Conservation (phyloP, 1,140 invertebrate genomes). For the Drosophila bocki region DNA sequence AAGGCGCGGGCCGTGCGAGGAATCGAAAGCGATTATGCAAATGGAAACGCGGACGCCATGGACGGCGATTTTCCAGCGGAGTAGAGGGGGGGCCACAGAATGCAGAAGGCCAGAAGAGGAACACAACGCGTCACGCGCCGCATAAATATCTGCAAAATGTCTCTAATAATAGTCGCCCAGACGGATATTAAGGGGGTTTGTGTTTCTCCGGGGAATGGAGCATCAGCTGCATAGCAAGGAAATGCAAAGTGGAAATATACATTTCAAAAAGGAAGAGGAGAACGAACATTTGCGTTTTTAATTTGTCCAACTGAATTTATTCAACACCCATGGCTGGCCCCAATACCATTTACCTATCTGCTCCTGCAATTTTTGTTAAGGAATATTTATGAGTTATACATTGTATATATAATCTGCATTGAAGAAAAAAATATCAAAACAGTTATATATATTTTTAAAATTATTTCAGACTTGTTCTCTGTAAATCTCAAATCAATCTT, state of each 20-base stretch:
- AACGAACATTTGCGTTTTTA: slow-evolving; percentile 56
- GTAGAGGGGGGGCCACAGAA: not conserved
- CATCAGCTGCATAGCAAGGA: slow-evolving; percentile 45
- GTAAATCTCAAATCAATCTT: too few relatives aligned
- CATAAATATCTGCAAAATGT: slow-evolving; percentile 78
- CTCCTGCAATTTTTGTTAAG: slow-evolving; percentile 50
- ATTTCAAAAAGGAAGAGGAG: slow-evolving; percentile 1
- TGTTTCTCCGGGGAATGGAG: slow-evolving; percentile 13
- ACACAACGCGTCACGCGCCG: slow-evolving; percentile 57
- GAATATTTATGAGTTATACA: slow-evolving; percentile 53
- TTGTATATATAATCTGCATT: not conserved
- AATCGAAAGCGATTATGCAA: slow-evolving; percentile 83
- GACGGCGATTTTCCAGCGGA: slow-evolving; percentile 1
- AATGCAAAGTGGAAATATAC: slow-evolving; percentile 32
- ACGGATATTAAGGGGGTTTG: slow-evolving; percentile 22
- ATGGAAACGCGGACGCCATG: slow-evolving; percentile 50
- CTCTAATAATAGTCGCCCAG: slow-evolving; percentile 73
- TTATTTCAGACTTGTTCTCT: not conserved
- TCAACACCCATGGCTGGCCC: slow-evolving; percentile 61
- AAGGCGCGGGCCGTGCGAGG: slow-evolving; percentile 71
- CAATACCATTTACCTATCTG: not conserved
- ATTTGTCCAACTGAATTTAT: slow-evolving; percentile 73
- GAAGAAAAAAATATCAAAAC: not conserved
- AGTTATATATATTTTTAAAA: not conserved
- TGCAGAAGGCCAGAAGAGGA: slow-evolving; percentile 1